Evolutionary conservation across 2,888 invertebrate species (phyloP), one percentile per base, ranked within the genome.

Genomic region (Gasteruption jaculator): DNA sequence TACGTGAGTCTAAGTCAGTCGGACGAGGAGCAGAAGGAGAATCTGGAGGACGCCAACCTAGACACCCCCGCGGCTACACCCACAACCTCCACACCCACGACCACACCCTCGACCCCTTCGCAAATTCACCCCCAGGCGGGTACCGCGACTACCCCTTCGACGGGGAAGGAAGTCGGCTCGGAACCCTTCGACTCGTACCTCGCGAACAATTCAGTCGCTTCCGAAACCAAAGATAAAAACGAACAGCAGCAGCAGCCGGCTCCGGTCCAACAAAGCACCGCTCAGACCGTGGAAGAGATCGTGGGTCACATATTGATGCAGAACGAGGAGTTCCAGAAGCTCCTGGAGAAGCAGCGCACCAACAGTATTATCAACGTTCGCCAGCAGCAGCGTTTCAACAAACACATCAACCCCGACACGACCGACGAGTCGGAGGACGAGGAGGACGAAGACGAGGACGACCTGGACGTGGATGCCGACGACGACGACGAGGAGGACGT

Each of bases 221-320:
- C 41, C 16, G 58, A 56, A 45, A 43, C 52, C 56, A 63, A 63
- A 60, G 61, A 62, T 27, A 52, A 47, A 12, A 57, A 57, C 21
- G 56, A 57, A 26, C 51, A 53, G 35, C 48, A 52, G 10, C n/a
- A n/a, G n/a, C n/a, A n/a, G n/a, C n/a, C n/a, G n/a, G n/a, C n/a
- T n/a, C 33, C 46, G 34, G 37, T 43, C 12, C 38, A 56, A 43
- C n/a, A n/a, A n/a, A n/a, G n/a, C n/a, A n/a, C n/a, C n/a, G 45
- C 53, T 16, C 82, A 77, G 62, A 83, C 79, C 34, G 74, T 83
- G 54, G 84, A 86, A 69, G 77, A 88, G 70, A 83, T 91, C 33
- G 88, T 91, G 35, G 83, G 88, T 1, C 89, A 89, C 61, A 73
- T 91, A 10, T 71, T 91, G 4, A 82, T 89, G 80, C 85, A 89